phyloP scores from a whole-genome alignment of 2,113 vertebrate genomes.

The Vidua macroura region DNA sequence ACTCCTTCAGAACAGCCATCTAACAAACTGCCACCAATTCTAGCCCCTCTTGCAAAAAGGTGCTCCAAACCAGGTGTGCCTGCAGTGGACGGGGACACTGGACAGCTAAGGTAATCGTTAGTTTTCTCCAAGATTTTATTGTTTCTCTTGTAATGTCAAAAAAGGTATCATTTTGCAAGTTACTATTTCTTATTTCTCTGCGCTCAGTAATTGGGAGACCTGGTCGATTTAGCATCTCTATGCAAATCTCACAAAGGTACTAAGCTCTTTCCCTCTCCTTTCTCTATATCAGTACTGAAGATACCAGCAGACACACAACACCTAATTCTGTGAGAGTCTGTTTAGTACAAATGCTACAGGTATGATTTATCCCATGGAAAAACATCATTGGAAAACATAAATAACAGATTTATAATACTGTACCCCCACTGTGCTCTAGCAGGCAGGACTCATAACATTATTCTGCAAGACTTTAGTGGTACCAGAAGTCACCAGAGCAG shows the following conservation, averaged over 20 bases:
- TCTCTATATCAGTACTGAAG: neutral
- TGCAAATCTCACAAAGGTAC: neutral
- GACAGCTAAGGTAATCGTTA: neutral
- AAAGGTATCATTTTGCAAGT: neutral
- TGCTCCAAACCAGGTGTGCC: neutral
- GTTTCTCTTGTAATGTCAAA: neutral
- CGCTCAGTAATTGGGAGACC: neutral
- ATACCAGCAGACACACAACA: neutral
- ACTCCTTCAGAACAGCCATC: neutral
- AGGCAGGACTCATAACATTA: neutral
- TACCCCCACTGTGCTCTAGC: neutral
- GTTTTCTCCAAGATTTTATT: neutral
- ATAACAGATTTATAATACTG: neutral
- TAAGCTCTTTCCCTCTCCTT: neutral
- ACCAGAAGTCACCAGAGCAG: neutral
- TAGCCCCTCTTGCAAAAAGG: neutral
- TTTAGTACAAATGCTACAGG: neutral
- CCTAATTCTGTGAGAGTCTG: neutral
- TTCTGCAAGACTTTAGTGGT: neutral
- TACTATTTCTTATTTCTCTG: neutral
- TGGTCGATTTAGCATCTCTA: neutral
- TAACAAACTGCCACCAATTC: neutral
- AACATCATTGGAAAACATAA: neutral
- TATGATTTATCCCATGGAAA: neutral
- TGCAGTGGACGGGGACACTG: neutral